Conservation (phyloP, 2,888 invertebrate genomes). For the Cheilosia vernalis region DNA sequence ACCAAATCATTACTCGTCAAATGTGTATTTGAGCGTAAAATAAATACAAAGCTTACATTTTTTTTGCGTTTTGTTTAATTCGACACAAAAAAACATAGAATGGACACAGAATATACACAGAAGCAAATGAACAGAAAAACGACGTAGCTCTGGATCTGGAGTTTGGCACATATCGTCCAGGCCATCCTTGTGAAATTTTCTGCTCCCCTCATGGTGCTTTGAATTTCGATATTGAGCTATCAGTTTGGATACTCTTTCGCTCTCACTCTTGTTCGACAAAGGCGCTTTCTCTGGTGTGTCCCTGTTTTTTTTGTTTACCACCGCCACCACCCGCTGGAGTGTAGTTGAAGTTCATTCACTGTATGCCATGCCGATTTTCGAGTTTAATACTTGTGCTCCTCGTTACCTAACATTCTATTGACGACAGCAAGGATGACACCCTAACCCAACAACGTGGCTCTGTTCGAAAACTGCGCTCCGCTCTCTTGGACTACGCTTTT, state of each 20-base stretch:
- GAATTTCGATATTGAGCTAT: conserved; percentile 67
- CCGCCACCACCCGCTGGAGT: not conserved
- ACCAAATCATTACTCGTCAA: conserved; percentile 46
- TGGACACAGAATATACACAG: not conserved
- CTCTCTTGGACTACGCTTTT: conserved; percentile 15
- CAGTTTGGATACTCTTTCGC: conserved; percentile 22
- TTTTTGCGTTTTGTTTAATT: conserved; percentile 55
- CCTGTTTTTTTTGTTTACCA: conserved; percentile 32
- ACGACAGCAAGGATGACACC: conserved; percentile 65
- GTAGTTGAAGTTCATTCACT: conserved; percentile 70
- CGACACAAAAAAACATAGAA: conserved; percentile 27
- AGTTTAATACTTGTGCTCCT: not conserved
- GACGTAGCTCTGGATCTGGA: not conserved
- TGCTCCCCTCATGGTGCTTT: conserved; percentile 50
- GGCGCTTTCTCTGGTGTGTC: conserved; percentile 21
- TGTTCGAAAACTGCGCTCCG: not conserved
- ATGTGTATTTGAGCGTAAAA: conserved; percentile 66
- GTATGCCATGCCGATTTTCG: conserved; percentile 41
- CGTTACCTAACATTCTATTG: conserved; percentile 29
- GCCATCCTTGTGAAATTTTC: conserved; percentile 41
- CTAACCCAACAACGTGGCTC: conserved; percentile 53
- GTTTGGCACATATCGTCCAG: not conserved
- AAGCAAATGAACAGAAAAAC: not conserved
- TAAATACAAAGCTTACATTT: conserved; percentile 62
- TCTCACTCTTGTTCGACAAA: conserved; percentile 17